These are phyloP conservation scores for Ganaspis sp. DNA, from an alignment of 1,140 invertebrate genomes.

Conservation along the genomic window DNA sequence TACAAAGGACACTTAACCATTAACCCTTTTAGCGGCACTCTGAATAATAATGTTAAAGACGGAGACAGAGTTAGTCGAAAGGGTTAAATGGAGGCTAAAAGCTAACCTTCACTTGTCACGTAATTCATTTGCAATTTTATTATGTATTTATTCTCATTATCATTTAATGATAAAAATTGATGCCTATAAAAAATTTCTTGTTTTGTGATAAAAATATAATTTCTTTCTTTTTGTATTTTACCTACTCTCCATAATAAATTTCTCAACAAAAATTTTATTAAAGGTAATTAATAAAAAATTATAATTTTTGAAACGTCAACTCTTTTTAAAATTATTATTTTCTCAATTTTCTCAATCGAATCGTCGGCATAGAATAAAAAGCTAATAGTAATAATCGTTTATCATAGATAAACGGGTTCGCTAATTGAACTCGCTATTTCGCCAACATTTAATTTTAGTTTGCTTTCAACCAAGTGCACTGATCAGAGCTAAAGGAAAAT, in stretches of 20 bases:
- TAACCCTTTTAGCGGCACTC: constrained; percentile 4
- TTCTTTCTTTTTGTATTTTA: neutral
- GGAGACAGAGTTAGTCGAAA: neutral
- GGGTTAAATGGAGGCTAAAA: constrained; percentile 8
- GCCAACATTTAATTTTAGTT: neutral
- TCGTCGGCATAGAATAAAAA: neutral
- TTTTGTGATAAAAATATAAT: neutral
- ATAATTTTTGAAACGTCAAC: too few species aligned
- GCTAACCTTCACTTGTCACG: constrained; percentile 1
- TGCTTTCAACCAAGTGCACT: neutral
- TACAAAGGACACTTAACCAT: neutral
- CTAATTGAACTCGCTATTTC: neutral
- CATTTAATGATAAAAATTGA: too few species aligned
- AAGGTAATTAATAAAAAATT: too few species aligned
- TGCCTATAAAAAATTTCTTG: too few species aligned
- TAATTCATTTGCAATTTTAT: neutral
- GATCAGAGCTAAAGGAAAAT: neutral
- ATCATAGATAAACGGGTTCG: neutral
- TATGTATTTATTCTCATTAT: too few species aligned
- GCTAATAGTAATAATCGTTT: neutral
- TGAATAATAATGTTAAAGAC: constrained; percentile 4
- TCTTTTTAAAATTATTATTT: too few species aligned
- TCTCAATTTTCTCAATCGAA: neutral
- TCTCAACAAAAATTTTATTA: too few species aligned
- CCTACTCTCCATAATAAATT: too few species aligned